Evolutionary conservation across 2,797 vertebrate species (phyloP).

Genomic region (Glyptemys insculpta): DNA sequence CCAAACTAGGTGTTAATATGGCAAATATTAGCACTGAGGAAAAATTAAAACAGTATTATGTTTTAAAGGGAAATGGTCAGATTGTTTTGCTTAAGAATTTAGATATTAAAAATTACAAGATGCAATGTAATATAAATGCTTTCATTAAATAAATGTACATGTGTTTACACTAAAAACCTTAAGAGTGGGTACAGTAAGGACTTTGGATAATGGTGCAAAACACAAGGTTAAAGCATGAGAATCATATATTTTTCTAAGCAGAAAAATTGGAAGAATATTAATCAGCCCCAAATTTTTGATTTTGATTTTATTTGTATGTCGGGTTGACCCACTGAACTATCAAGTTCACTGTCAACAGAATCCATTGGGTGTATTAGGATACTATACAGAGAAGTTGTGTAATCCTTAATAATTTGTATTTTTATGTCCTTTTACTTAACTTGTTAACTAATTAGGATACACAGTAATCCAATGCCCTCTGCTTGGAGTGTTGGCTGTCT

Average conservation of each 20-base stretch:
- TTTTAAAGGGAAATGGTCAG: background rate
- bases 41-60: background rate
- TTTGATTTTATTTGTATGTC: background rate
- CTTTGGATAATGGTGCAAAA: background rate
- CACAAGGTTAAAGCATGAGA: background rate
- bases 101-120: slow-evolving; percentile 28
- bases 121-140: background rate
- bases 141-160: background rate
- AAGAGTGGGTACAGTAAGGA: background rate
- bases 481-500: background rate
- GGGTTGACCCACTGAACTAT: background rate
- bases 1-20: slow-evolving; percentile 1
- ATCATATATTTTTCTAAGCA: background rate
- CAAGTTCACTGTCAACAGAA: background rate
- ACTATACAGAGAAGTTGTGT: background rate
- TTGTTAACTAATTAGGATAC: slow-evolving; percentile 1
- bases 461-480: background rate
- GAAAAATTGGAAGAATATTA: background rate
- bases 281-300: background rate
- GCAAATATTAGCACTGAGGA: slow-evolving; percentile 4
- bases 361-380: background rate
- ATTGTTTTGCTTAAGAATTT: slow-evolving; percentile 15
- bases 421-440: slow-evolving; percentile 46
- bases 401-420: slow-evolving; percentile 33
- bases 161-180: background rate